Base-by-base conservation (phyloP, 2,113 vertebrate genomes). In the Nothobranchius kuhntae region DNA sequence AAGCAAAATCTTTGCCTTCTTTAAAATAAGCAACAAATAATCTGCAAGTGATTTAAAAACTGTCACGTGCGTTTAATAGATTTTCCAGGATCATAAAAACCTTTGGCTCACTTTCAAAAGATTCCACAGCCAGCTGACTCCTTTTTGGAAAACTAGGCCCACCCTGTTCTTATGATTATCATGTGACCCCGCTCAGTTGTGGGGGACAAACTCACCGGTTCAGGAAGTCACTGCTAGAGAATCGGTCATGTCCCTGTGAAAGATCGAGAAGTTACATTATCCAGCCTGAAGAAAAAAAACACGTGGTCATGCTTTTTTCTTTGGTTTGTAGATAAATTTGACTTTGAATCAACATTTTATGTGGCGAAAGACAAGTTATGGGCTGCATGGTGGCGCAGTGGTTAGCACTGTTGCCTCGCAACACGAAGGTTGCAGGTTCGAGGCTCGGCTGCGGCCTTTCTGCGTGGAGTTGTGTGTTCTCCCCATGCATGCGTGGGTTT, bases 201-300 rank as follows among this genome's bases (percentile, higher is more conserved):
- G 13, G 8, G 50, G 61, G 51, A 50, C 42, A 56, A 62, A 91
- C 92, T 90, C 80, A 93, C 93, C 91, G 91, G 79, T 91, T 92
- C 63, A 92, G 87, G 86, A 92, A 91, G 55, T 87, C 89, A 69
- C 86, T 91, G 88, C 89, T 91, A 79, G 92, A 87, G 80, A 83
- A 77, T 91, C 91, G 92, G 68, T 89, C 83, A n/a, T 87, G 73
- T 68, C 77, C 92, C 93, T 94, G 91, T 42, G 88, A 85, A 77
- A 92, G 74, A 88, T 73, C 51, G 9, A 59, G 65, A 75, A 59
- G 81, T 86, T 88, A 89, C 85, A 67, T 21, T 21, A 66, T 48
- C 38, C 11, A 35, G 9, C 46, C 30, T 55, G 51, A 71, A 55
- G 40, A 13, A 7, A 15, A 46, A 35, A 56, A 57, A 69, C 3